Conservation (phyloP, 2,888 invertebrate genomes). For the Phyto melanocephala region DNA sequence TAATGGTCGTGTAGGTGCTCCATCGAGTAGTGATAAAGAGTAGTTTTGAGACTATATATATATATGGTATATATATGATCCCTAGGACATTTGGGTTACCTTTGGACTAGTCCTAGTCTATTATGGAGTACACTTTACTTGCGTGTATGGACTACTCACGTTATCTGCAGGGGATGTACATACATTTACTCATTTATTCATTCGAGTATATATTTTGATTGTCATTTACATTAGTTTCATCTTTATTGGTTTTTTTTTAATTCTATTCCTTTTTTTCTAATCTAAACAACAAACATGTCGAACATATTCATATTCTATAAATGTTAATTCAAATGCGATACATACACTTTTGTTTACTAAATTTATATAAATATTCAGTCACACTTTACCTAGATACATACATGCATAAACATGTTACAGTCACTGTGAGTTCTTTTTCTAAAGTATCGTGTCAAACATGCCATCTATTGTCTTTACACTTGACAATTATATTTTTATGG, state of each 20-base stretch:
- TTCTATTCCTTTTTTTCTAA: slow-evolving; percentile 4
- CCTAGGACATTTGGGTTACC: no score
- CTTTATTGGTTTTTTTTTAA: not conserved
- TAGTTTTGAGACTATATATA: no score
- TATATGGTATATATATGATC: no score
- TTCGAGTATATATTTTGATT: no score
- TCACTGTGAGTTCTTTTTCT: slow-evolving; percentile 57
- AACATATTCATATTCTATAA: slow-evolving; percentile 40
- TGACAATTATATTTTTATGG: slow-evolving; percentile 61
- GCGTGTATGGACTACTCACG: no score
- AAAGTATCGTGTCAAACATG: slow-evolving; percentile 65
- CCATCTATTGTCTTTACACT: slow-evolving; percentile 59
- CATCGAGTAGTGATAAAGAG: no score
- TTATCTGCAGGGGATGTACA: no score
- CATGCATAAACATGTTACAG: slow-evolving; percentile 50
- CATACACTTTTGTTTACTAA: not conserved
- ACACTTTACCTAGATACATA: slow-evolving; percentile 25
- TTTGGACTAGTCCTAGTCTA: no score
- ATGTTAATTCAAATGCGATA: slow-evolving; percentile 36
- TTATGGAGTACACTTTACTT: no score
- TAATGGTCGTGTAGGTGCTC: no score
- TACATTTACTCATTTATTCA: no score
- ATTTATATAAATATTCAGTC: slow-evolving; percentile 21
- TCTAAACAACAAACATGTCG: slow-evolving; percentile 42
- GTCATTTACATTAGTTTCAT: slow-evolving; percentile 21